Evolutionary conservation across 1,140 invertebrate genomes (phyloP).

Genomic region (Latrodectus geometricus): DNA sequence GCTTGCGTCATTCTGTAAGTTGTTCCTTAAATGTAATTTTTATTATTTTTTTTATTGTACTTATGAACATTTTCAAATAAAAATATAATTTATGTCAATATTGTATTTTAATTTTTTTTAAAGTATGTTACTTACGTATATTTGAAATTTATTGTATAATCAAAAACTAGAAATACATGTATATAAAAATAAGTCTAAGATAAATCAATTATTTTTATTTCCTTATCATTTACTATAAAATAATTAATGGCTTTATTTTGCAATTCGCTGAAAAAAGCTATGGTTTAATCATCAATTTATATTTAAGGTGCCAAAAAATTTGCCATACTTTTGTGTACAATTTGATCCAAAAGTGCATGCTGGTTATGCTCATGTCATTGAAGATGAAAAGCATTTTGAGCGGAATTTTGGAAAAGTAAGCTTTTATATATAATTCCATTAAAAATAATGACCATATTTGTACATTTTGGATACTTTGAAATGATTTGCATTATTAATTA

Average conservation of each 20-base stretch:
- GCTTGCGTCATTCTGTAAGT: conserved; percentile 78
- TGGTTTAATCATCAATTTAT: background rate
- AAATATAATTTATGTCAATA: background rate
- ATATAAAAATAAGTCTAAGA: no score
- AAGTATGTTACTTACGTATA: no score
- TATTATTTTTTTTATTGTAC: conserved; percentile 28
- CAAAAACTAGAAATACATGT: no score
- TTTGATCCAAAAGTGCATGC: conserved; percentile 80
- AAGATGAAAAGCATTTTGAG: conserved; percentile 90
- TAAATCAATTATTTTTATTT: no score
- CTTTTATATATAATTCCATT: background rate
- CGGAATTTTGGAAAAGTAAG: conserved; percentile 89
- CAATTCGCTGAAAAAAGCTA: no score
- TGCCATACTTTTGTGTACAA: conserved; percentile 93
- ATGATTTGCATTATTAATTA: no score
- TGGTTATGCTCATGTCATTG: conserved; percentile 96
- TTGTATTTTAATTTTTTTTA: no score
- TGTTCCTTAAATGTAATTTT: background rate
- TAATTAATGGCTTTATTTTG: no score
- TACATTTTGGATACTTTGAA: no score
- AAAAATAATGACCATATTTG: no score
- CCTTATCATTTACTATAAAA: no score
- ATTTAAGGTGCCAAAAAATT: conserved; percentile 84
- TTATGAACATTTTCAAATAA: background rate
- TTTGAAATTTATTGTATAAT: no score